Evolutionary conservation across 2,113 vertebrate species (phyloP), one percentile per base, ranked within the genome.

Genomic region (Egretta garzetta): DNA sequence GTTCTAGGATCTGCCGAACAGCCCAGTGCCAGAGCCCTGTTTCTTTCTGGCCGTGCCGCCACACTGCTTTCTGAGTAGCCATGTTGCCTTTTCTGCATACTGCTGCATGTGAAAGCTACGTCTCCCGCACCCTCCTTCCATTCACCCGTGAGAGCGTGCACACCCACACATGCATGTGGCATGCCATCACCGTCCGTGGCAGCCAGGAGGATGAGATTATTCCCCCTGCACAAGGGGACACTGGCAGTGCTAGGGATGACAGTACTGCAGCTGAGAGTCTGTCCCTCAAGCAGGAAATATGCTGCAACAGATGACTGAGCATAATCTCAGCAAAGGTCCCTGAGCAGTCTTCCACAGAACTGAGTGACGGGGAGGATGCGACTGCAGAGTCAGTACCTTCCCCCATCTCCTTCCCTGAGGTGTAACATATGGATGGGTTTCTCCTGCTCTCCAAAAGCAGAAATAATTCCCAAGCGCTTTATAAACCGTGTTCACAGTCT

Each of bases 1-100:
- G 74, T 90, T 94, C 81, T 82, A 93, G 77, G 70, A 75, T 87
- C 60, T 93, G 43, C 39, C 2, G 52, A 85, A 94, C 28, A 94
- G 2, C 9, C 64, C 12, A 56, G 43, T 0, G 9, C 56, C 49
- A 85, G 33, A 87, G 5, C 10, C 9, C 35, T 0, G 0, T 59
- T 91, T 55, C 50, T 55, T 71, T 77, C 55, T 86, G 80, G 32
- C 26, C 59, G 21, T 1, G 12, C 3, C 52, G 49, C 19, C 83
- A 7, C 1, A 4, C 39, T 58, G 18, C 49, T 71, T 89, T 91
- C 50, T 60, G 73, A 95, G 68, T 10, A 84, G 47, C 68, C 73
- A 47, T 88, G 11, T 33, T 93, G 56, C 21, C n/a, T 89, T 79
- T 81, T 27, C 52, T 66, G 16, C 20, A 17, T 18, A 37, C 10